Evolutionary conservation across 2,113 vertebrate species (phyloP), one percentile per base, ranked within the genome.

Genomic region (Perca schrenkii): DNA sequence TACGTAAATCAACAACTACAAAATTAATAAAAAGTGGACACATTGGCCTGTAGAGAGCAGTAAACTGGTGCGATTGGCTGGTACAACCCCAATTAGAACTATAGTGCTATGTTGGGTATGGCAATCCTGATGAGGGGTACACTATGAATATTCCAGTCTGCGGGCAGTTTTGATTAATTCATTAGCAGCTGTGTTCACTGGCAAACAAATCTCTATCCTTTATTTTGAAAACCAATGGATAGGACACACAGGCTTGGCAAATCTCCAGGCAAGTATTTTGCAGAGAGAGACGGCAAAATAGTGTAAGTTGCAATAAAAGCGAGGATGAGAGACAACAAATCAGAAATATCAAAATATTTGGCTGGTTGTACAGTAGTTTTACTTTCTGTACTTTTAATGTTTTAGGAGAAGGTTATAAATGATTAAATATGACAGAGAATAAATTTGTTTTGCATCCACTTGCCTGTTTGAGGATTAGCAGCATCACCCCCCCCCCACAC

Each of bases 151-250:
- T 68, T 82, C 36, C 40, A 74, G 63, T 65, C 56, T 58, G 73
- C 50, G 56, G 22, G 47, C 25, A 72, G 15, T 74, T 73, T 83
- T 79, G 68, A 85, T 81, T 72, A 46, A 83, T 85, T 86, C 61
- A 86, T 71, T 74, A 78, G 46, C 47, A 83, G 64, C 79, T 85
- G 53, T 66, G 75, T 67, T 62, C 67, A 65, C 74, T 63, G 77
- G 56, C 61, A 84, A 76, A 82, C 31, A 64, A 60, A 84, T 82
- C 22, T 87, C 54, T 71, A 3, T 82, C 5, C 10, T 81, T 56
- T 63, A 62, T 85, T 47, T 77, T 43, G 34, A 50, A 47, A 80
- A 69, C 28, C 40, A 21, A 74, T 62, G 21, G 19, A 67, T 47
- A 17, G 54, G 50, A 40, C 34, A 57, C 25, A n/a, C 34, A 71